Conservation (phyloP, 2,797 vertebrate genomes). For the Macroramphosus scolopax region DNA sequence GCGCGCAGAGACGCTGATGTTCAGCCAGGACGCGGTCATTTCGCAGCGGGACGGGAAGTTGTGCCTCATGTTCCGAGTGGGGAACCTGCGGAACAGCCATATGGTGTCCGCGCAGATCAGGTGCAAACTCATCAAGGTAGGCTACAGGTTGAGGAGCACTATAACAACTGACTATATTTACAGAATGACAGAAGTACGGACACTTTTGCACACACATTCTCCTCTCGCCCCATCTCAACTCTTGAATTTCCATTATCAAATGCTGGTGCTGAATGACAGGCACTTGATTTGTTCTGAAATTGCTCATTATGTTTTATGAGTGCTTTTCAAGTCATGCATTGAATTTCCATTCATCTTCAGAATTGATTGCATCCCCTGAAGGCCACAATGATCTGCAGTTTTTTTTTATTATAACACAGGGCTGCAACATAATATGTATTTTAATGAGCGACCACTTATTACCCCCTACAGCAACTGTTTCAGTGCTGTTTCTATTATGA, state of each 20-base stretch:
- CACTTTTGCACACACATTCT: slow-evolving; percentile 6
- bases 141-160: slow-evolving; percentile 10
- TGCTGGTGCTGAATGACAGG: slow-evolving; percentile 11
- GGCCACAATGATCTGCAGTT: slow-evolving; percentile 23
- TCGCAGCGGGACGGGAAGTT: slow-evolving; percentile 88
- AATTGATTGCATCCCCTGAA: slow-evolving; percentile 31
- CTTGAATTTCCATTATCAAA: slow-evolving; percentile 9
- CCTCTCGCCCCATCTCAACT: slow-evolving; percentile 1
- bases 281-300: slow-evolving; percentile 33
- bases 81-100: slow-evolving; percentile 91
- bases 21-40: slow-evolving; percentile 87
- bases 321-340: slow-evolving; percentile 48
- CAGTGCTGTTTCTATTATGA: not conserved
- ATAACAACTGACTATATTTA: too few relatives aligned
- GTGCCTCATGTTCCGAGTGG: slow-evolving; percentile 91
- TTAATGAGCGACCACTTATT: slow-evolving; percentile 28
- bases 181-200: not conserved
- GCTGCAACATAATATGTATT: slow-evolving; percentile 22
- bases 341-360: slow-evolving; percentile 44
- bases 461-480: slow-evolving; percentile 18
- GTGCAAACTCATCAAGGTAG: slow-evolving; percentile 92
- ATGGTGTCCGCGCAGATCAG: slow-evolving; percentile 94
- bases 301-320: slow-evolving; percentile 45
- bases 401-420: not conserved
- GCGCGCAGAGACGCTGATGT: slow-evolving; percentile 91